Evolutionary conservation across 2,888 invertebrate species (phyloP).

Genomic region (Amiota communis): DNA sequence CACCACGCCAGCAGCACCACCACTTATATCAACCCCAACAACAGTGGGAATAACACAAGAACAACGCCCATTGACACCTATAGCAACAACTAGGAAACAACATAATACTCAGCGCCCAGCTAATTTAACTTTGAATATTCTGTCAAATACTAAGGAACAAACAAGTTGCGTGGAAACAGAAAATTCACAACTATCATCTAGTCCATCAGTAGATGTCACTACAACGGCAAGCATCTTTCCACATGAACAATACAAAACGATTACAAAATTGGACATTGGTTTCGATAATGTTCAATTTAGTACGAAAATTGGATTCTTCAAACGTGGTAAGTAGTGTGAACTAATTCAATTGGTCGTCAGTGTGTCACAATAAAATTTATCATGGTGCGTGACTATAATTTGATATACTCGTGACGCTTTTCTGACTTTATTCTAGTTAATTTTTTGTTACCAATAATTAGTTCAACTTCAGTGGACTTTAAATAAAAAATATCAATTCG

Average conservation of each 20-base stretch:
- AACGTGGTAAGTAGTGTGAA: slow-evolving; percentile 58
- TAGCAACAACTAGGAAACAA: slow-evolving; percentile 47
- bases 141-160: slow-evolving; percentile 35
- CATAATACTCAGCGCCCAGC: slow-evolving; percentile 48
- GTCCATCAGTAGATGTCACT: neutral
- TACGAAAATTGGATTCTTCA: slow-evolving; percentile 65
- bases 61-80: slow-evolving; percentile 54
- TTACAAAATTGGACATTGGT: slow-evolving; percentile 65
- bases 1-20: slow-evolving; percentile 33
- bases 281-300: slow-evolving; percentile 68
- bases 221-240: slow-evolving; percentile 49
- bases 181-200: slow-evolving; percentile 42
- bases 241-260: slow-evolving; percentile 59
- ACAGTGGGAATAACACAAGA: neutral
- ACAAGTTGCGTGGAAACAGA: slow-evolving; percentile 43
- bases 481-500: no score
- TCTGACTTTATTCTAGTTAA: no score
- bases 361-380: no score
- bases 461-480: no score
- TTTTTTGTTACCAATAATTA: no score
- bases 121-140: slow-evolving; percentile 51
- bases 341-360: no score
- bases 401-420: no score
- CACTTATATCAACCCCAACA: slow-evolving; percentile 30
- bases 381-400: no score